Evolutionary conservation across 2,113 vertebrate species (phyloP).

Genomic region (Pluvianellus socialis): DNA sequence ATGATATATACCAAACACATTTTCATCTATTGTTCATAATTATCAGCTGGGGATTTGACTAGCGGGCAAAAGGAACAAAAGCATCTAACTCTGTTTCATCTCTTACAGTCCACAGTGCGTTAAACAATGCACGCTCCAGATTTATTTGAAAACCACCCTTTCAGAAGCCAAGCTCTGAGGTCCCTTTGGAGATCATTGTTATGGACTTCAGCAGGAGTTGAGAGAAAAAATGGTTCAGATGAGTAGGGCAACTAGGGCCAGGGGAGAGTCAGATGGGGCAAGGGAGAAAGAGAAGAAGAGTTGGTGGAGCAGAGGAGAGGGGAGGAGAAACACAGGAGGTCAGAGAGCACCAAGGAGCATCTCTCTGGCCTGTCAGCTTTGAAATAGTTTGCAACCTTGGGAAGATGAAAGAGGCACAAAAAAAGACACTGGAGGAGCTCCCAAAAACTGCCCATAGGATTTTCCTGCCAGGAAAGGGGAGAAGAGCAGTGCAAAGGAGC

Average conservation of each 20-base stretch:
- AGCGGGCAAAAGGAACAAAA: not conserved
- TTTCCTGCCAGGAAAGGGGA: not conserved
- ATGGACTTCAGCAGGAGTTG: not conserved
- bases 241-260: not conserved
- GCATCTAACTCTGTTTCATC: not conserved
- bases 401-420: not conserved
- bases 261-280: not conserved
- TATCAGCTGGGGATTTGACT: constrained; percentile 21
- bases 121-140: not conserved
- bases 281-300: not conserved
- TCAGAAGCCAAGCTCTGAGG: not conserved
- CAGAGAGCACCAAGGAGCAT: not conserved
- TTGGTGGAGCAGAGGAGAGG: not conserved
- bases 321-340: not conserved
- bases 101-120: not conserved
- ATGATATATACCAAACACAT: constrained; percentile 40
- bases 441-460: not conserved
- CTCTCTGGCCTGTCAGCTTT: not conserved
- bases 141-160: not conserved
- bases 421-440: not conserved
- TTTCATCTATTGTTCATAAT: constrained; percentile 24
- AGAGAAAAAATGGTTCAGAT: not conserved
- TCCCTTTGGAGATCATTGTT: not conserved
- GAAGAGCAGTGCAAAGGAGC: rapidly evolving
- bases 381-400: not conserved